A percentile compares a stretch with the other conserved stretches of the same genome.
These are phyloP conservation scores for Sycophila texana DNA, from an alignment of 2,888 invertebrate genomes.

Conservation along the genomic window DNA sequence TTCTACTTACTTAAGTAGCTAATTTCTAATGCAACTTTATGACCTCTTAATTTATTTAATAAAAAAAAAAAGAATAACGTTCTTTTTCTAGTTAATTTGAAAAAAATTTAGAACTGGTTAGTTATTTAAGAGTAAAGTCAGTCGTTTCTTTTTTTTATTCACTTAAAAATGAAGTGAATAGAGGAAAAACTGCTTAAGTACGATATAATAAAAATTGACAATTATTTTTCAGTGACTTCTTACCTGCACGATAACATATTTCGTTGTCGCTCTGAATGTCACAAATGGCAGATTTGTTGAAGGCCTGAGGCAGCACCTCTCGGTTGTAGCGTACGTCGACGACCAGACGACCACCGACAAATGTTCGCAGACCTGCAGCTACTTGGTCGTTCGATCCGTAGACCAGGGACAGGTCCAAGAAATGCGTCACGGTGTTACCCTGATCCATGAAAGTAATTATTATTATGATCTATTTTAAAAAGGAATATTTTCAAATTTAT, in stretches of 20 bases:
- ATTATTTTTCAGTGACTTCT: conserved; percentile 54
- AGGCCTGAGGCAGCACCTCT: conserved; percentile 83
- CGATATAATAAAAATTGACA: no score
- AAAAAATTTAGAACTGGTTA: no score
- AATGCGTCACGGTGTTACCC: conserved; percentile 84
- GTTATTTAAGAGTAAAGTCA: neutral
- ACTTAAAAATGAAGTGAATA: neutral
- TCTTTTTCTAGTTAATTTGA: no score
- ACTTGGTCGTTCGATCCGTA: conserved; percentile 86
- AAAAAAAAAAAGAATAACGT: no score
- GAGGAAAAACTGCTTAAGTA: neutral
- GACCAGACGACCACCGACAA: conserved; percentile 82
- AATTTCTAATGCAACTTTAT: no score
- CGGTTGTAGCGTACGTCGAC: conserved; percentile 81
- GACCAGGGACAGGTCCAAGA: conserved; percentile 86
- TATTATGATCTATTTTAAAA: neutral
- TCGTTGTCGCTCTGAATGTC: conserved; percentile 78
- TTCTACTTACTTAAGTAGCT: no score
- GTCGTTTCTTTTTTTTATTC: no score
- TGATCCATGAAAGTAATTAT: conserved; percentile 64
- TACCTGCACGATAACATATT: conserved; percentile 87
- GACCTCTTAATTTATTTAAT: no score
- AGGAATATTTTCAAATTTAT: neutral
- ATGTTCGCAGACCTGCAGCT: conserved; percentile 82
- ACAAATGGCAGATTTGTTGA: conserved; percentile 84